A percentile compares a stretch with the other conserved stretches of the same genome.
Conservation (phyloP, 1,140 invertebrate genomes). For the Ganaspis sp. region DNA sequence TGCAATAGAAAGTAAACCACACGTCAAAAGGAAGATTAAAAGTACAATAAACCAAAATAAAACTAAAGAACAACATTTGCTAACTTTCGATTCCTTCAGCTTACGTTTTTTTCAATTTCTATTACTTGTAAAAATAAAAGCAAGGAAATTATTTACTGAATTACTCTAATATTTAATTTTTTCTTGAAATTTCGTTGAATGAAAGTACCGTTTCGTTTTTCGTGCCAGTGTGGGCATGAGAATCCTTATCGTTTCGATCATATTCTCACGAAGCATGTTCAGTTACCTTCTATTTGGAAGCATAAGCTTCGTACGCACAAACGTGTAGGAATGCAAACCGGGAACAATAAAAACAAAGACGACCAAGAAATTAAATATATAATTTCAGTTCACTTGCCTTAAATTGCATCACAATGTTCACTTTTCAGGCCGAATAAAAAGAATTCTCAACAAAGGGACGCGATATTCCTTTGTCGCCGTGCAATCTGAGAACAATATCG, state of each 20-base stretch:
- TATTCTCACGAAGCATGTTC: not conserved
- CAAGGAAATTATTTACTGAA: no score
- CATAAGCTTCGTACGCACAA: not conserved
- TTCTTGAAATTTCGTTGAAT: no score
- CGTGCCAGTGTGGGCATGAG: not conserved
- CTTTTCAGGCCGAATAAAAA: not conserved
- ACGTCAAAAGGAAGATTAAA: no score
- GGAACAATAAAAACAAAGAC: not conserved
- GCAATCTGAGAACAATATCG: not conserved
- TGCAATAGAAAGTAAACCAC: no score
- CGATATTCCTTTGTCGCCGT: not conserved
- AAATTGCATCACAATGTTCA: not conserved
- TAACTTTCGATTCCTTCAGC: no score
- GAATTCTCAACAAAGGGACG: not conserved
- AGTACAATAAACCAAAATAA: no score
- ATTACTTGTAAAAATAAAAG: no score
- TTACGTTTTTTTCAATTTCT: no score
- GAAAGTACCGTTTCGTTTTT: not conserved
- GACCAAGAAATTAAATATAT: not conserved
- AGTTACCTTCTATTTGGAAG: not conserved
- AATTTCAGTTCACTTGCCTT: not conserved
- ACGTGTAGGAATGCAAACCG: not conserved
- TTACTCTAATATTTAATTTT: no score
- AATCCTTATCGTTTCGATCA: slow-evolving; percentile 13
- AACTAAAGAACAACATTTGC: no score